Base-by-base conservation (phyloP, 1,140 invertebrate genomes). In the Ruditapes philippinarum region DNA sequence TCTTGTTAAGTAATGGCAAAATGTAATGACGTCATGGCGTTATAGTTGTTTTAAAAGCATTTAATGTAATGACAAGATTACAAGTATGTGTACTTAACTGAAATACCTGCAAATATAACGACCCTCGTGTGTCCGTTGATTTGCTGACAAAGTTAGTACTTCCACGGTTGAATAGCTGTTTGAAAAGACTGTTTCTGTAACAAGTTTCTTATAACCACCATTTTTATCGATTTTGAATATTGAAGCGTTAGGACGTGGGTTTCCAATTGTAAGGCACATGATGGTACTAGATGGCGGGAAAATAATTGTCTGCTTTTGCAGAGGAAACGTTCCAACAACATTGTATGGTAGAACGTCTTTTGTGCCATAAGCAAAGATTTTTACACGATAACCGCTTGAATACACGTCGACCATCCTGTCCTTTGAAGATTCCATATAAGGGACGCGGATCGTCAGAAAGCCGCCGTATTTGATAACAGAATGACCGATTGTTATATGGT, bases 391-490 rank as follows among this genome's bases (percentile, higher is more conserved):
- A 5, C 85, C 85, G 51, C 80, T 62, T 17, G 22, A 80, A 9
- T 80, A 51, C 25, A 70, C 60, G 36, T 80, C 49, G 19, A 88
- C 33, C 49, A 80, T 33, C 31, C 85, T 76, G 2, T 14, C 38
- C 19, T 60, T 60, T 11, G 40, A 22, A 40, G 42, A 25, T 0
- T 84, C 65, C 17, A 38, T 25, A 36, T 80, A 78, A 12, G 85
- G 85, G 38, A 88, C 25, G 22, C 57, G 54, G 0, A 88, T 31
- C 14, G 85, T 51, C 2, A 88, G 73, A 28, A 88, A 80, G 25
- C 85, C 85, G n/a, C 85, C 85, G 70, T 88, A 88, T 62, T 80
- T 74, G 2, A 65, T 73, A 51, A 51, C 79, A 25, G 74, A 57
- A 14, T 88, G 51, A 36, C 85, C 14, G 28, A 88, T 51, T 0